Evolutionary conservation across 1,140 invertebrate genomes (phyloP).

Genomic region (Antheraea pernyi): DNA sequence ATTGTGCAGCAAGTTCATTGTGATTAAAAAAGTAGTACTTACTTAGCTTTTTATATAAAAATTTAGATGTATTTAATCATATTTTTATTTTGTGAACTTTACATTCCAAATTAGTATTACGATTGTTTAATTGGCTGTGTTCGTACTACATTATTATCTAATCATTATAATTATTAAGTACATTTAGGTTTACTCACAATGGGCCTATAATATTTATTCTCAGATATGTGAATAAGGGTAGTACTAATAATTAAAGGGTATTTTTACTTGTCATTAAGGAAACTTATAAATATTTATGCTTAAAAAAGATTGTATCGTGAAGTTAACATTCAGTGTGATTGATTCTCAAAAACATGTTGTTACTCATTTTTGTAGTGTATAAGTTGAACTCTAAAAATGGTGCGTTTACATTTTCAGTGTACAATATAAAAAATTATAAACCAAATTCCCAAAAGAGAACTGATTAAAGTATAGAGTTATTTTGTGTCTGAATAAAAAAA

Average conservation of each 20-base stretch:
- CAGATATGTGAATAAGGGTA: background rate
- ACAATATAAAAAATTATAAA: background rate
- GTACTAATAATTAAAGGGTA: background rate
- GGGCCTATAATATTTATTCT: background rate
- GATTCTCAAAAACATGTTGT: background rate
- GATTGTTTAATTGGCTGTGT: conserved; percentile 46
- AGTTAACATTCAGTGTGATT: background rate
- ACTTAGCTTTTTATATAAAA: conserved; percentile 72
- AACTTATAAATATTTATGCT: background rate
- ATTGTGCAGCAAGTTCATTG: conserved; percentile 67
- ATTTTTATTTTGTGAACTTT: conserved; percentile 49
- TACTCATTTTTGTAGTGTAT: background rate
- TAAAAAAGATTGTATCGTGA: background rate
- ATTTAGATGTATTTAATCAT: conserved; percentile 54
- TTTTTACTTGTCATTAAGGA: background rate
- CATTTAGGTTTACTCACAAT: background rate
- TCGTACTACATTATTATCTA: conserved; percentile 13
- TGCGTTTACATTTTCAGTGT: background rate
- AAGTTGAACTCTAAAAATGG: background rate
- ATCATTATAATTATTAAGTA: background rate
- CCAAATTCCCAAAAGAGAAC: background rate
- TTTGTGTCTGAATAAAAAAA: background rate
- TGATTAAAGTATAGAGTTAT: background rate
- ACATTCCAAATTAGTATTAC: conserved; percentile 69
- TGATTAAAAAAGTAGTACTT: conserved; percentile 70